phyloP scores from a whole-genome alignment of 2,888 invertebrate species.

The Synergus itoensis region DNA sequence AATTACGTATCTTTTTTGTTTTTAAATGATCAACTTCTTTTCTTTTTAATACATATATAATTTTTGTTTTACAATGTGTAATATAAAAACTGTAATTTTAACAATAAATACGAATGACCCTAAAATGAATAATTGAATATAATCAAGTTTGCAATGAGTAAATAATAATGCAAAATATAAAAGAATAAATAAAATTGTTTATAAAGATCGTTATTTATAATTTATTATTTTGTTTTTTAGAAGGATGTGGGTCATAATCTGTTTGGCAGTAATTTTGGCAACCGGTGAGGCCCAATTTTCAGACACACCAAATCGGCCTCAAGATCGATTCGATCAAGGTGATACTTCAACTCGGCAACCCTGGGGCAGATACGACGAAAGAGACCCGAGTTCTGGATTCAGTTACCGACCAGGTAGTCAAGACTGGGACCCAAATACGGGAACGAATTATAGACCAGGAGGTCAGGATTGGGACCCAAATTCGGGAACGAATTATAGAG shows the following conservation, averaged over 20 bases:
- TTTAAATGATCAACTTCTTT: too few relatives aligned
- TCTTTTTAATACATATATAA: not conserved
- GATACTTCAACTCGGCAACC: conserved; percentile 60
- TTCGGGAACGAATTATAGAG: not conserved
- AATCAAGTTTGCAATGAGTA: not conserved
- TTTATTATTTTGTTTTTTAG: conserved; percentile 37
- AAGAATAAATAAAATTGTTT: not conserved
- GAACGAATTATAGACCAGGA: conserved; percentile 1
- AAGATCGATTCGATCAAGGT: conserved; percentile 59
- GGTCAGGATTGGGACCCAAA: not conserved
- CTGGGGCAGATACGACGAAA: conserved; percentile 65
- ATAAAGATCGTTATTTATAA: not conserved
- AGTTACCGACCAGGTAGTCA: conserved; percentile 35
- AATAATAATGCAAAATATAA: not conserved
- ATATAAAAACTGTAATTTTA: not conserved
- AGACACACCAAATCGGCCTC: conserved; percentile 19
- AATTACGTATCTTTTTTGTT: too few relatives aligned
- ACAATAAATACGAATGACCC: not conserved
- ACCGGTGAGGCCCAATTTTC: conserved; percentile 57
- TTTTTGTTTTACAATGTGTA: not conserved
- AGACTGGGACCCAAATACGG: conserved; percentile 7
- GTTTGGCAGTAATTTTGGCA: conserved; percentile 60
- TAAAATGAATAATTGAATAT: not conserved
- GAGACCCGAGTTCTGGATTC: conserved; percentile 55
- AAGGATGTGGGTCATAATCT: conserved; percentile 65